Base-by-base conservation (phyloP, 2,888 invertebrate genomes). In the Scaptomyza parva region DNA sequence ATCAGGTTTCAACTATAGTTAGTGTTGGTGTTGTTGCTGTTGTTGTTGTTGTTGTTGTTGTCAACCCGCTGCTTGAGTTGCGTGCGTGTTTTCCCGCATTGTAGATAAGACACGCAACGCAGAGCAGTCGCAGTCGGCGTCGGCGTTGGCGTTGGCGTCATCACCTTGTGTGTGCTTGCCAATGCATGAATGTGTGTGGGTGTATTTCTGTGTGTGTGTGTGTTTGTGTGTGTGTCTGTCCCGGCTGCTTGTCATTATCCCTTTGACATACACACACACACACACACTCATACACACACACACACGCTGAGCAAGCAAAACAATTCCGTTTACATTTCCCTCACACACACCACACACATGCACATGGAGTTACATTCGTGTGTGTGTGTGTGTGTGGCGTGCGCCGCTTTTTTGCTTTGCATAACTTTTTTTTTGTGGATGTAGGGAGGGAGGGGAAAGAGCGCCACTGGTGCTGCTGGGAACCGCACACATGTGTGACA, bases 281-380 rank as follows among this genome's bases (percentile, higher is more conserved):
- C 57, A 55, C 45, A 28, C 67, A 76, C 65, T 83, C n/a, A n/a
- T n/a, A 55, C 59, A 60, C 48, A 64, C 63, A 57, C 54, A 59
- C 57, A 55, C 45, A 28, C 67, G 80, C 65, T 83, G 70, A 72
- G 85, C 81, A 78, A 81, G 87, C 86, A 85, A 82, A 87, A 82
- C 82, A 82, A 87, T 82, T 82, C 82, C 88, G 82, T 85, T 82
- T 87, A 87, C 82, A 87, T 78, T 82, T 87, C 83, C 82, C 83
- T 70, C 82, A 45, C 43, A 45, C 45, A 4, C 30, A n/a, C 50
- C 33, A 14, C 51, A 51, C 64, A 53, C 30, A 43, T 48, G 30
- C 65, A 54, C 24, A 37, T 24, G 43, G 5, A 26, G 40, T 5
- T 18, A 39, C 39, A 48, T 20, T 11, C 7, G 2, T 3, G 11